Conservation (phyloP, 2,113 vertebrate species). For the Osmerus mordax region DNA sequence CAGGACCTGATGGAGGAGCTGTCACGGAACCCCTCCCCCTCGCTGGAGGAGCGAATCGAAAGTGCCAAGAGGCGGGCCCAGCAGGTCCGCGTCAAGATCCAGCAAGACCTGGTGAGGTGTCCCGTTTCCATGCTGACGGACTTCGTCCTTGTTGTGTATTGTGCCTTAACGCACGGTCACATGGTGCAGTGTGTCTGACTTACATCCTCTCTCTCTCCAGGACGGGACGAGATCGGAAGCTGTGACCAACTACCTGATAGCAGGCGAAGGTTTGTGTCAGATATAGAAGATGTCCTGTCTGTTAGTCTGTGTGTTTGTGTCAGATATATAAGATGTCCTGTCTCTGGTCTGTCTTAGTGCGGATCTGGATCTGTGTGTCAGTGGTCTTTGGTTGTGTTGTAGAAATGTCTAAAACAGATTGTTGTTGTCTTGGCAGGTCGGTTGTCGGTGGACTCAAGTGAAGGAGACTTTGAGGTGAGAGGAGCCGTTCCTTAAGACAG, state of each 20-base stretch:
- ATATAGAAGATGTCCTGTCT: slow-evolving; percentile 25
- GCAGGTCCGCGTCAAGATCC: slow-evolving; percentile 86
- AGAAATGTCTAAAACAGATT: not conserved
- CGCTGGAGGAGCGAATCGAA: slow-evolving; percentile 82
- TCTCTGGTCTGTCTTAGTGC: not conserved
- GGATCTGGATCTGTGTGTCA: not conserved
- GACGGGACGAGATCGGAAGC: slow-evolving; percentile 64
- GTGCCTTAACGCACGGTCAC: not conserved
- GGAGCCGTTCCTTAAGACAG: not conserved
- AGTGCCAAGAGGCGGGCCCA: slow-evolving; percentile 81
- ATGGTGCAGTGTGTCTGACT: not conserved
- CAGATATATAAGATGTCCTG: not conserved
- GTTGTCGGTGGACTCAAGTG: slow-evolving; percentile 78
- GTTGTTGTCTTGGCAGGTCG: slow-evolving; percentile 64
- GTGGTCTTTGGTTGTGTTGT: not conserved
- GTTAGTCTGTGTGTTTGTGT: slow-evolving; percentile 29
- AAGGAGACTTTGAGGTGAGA: slow-evolving; percentile 78
- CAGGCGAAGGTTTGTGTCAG: slow-evolving; percentile 59
- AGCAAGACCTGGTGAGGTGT: slow-evolving; percentile 74
- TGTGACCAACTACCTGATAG: slow-evolving; percentile 53
- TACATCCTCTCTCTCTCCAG: slow-evolving; percentile 37
- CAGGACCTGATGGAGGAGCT: slow-evolving; percentile 80
- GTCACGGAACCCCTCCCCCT: slow-evolving; percentile 73
- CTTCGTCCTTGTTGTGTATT: not conserved
- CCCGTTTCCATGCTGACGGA: not conserved